Conservation (phyloP, 2,797 vertebrate genomes). For the Crenuchus spilurus region DNA sequence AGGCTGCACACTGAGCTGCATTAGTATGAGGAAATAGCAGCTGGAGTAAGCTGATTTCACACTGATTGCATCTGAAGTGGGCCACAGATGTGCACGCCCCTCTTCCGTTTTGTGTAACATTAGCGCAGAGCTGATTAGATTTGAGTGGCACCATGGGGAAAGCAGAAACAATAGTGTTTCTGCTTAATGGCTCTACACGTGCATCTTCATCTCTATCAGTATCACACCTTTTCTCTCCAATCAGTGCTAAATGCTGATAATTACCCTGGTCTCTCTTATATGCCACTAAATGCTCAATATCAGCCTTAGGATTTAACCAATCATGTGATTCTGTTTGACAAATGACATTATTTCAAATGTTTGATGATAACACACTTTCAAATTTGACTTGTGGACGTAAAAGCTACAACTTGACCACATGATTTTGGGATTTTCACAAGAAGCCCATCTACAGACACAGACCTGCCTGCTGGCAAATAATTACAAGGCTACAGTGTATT, state of each 20-base stretch:
- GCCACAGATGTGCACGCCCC: conserved; percentile 7
- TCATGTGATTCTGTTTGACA: background rate
- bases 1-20: background rate
- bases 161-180: background rate
- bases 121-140: conserved; percentile 23
- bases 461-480: too few relatives aligned
- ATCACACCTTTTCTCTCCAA: background rate
- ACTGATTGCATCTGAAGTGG: conserved; percentile 7
- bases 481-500: too few relatives aligned
- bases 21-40: conserved; percentile 17
- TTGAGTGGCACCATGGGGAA: background rate
- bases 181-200: background rate
- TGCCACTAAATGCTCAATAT: background rate
- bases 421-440: too few relatives aligned
- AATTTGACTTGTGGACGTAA: too few relatives aligned
- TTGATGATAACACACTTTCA: too few relatives aligned
- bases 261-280: background rate
- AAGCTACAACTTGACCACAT: too few relatives aligned
- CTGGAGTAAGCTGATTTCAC: conserved; percentile 16
- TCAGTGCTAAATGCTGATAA: background rate
- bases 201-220: background rate
- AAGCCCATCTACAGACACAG: background rate
- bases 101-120: background rate
- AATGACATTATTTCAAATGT: background rate
- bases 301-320: background rate